Base-by-base conservation (phyloP, 2,113 vertebrate species). In the Cephalopholis sonnerati region DNA sequence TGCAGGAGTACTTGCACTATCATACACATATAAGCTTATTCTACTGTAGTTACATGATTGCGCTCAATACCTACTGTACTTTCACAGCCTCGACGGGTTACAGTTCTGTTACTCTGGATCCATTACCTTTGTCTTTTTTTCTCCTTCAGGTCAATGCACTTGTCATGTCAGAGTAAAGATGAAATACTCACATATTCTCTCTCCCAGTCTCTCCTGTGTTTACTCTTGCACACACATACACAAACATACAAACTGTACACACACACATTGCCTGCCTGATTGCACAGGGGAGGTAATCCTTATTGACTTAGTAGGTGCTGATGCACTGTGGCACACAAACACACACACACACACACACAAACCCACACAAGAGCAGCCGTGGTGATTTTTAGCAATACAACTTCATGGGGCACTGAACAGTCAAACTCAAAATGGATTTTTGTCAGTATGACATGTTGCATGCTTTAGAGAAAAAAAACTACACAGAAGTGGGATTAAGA, bases 121-220 rank as follows among this genome's bases (percentile, higher is more conserved):
- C 36, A 72, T 81, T 79, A 85, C 73, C 6, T 50, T 25, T 10
- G 53, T 55, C 32, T 74, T 51, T 12, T 2, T 9, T 62, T n/a
- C 16, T 70, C 22, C 17, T 74, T 76, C 59, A 68, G 81, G 80
- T 84, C 68, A 87, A 6, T 69, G 77, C 71, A 87, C 77, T 53
- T 81, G 82, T 77, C 76, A 83, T 87, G 57, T 77, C 29, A 39
- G 46, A 73, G 64, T 41, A 64, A 41, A 74, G 61, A 73, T 22
- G 39, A 84, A 63, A 77, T 15, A 62, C 44, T 59, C 15, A 25
- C 63, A 67, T 22, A 27, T 11, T 6, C 48, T 53, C 29, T 24
- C 32, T 24, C 29, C 39, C 24, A n/a, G 25, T 29, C 64, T 32
- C 22, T 46, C 12, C 29, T 57, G 2, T 4, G 25, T 20, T 36